Base-by-base conservation (phyloP, 2,113 vertebrate species). In the Oxygymnocypris stewartii region DNA sequence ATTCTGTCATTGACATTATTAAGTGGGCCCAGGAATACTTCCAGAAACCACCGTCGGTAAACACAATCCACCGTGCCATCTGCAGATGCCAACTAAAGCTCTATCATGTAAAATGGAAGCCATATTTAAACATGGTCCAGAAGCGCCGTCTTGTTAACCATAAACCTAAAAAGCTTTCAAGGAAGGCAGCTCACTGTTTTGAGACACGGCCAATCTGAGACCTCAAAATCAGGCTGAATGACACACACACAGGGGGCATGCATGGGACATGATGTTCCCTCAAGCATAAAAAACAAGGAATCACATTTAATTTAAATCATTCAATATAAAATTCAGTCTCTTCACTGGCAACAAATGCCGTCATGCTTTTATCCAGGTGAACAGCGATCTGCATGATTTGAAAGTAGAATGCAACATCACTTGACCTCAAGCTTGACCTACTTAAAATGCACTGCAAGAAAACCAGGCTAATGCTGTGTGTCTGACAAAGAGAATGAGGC, bases 401-500 rank as follows among this genome's bases (percentile, higher is more conserved):
- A 69, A 79, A 86, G 76, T 47, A 57, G 57, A 75, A 87, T 51
- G 31, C 51, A 80, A 73, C 28, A 74, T 85, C 78, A 61, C 65
- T 86, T 86, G 87, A 86, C 84, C 84, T 86, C 61, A 84, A 63
- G 25, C 40, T 12, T 84, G 84, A 79, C 84, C 87, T 76, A 71
- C 35, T 82, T 83, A 44, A 51, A 79, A 73, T 14, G 42, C 74
- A 69, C 75, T 28, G 57, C 74, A 75, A 85, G 51, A 40, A 51
- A 73, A 85, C 51, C 74, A 86, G 84, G 80, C 54, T 76, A 73
- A 51, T 37, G 81, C 61, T 13, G 37, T 61, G 35, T 76, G 69
- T 49, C 57, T 80, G 69, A 47, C 23, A 63, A 59, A 57, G 18
- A 40, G 40, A 57, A 25, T 35, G 61, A 59, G 37, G 44, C 59